These are phyloP conservation scores for Beaufortia kweichowensis DNA, from an alignment of 2,113 vertebrate genomes.

Conservation along the genomic window DNA sequence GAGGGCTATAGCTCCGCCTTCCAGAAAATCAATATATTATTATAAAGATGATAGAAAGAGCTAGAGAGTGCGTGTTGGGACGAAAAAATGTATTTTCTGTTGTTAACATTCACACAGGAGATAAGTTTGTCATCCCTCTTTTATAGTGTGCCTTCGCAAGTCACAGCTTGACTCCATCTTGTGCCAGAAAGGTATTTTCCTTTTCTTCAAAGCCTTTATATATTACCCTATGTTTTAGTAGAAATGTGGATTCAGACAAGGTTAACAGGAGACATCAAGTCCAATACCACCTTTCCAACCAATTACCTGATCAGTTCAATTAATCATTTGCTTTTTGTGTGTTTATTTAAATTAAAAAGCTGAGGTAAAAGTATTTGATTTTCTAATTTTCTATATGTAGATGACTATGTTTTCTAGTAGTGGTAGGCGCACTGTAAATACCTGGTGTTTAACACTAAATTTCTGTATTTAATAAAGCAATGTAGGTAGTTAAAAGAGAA, in stretches of 20 bases:
- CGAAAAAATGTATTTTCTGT: conserved; percentile 25
- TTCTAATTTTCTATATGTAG: neutral
- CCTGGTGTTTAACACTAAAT: too few relatives aligned
- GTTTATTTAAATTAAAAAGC: neutral
- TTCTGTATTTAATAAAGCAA: neutral
- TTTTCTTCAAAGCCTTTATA: conserved; percentile 12
- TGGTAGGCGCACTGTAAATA: too few relatives aligned
- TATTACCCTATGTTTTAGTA: conserved; percentile 30
- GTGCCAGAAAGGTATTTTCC: conserved; percentile 36
- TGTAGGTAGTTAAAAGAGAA: neutral
- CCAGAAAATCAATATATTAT: conserved; percentile 30
- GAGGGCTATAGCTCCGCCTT: conserved; percentile 3
- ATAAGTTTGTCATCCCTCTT: conserved; percentile 34
- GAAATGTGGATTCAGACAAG: conserved; percentile 14
- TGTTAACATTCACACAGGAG: conserved; percentile 36
- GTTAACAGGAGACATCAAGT: neutral
- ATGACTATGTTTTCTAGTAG: neutral
- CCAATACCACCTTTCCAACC: conserved; percentile 6
- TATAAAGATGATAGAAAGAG: conserved; percentile 22
- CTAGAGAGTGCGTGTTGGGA: neutral
- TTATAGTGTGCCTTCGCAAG: conserved; percentile 35
- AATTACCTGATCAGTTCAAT: neutral
- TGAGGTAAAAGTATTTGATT: neutral
- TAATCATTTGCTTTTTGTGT: neutral
- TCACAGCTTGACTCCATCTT: conserved; percentile 33